Base-by-base conservation (phyloP, 30 jellyfish, hydroid and myxozoan species). In the Calvadosia cruxmelitensis region DNA sequence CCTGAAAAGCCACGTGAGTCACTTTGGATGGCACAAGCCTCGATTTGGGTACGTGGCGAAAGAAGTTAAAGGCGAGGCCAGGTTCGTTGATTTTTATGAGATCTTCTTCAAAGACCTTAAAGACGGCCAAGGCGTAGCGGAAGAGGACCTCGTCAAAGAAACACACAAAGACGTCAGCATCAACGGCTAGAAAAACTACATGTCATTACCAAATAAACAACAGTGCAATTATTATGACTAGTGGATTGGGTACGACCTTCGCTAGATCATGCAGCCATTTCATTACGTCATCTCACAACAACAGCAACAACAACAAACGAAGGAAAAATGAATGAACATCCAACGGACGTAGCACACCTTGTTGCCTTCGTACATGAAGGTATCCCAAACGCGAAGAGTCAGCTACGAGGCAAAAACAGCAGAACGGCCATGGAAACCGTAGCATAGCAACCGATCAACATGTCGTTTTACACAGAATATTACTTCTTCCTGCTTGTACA, bases 31-130 rank as follows among this genome's bases (percentile, higher is more conserved):
- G 84, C 33, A 53, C 61, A 52, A 76, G 64, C 3, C 83, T 77
- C 0, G 82, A 69, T 13, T 83, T 71, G 1, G 96, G 94, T 2
- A 85, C 66, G 16, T 85, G 76, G 15, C 96, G 84, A 64, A 85
- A 85, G 67, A 64, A 85, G 1, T 68, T 63, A 71, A 63, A 85
- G n/a, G 74, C 73, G 2, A 32, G 77, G 1, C 94, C 91, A 49
- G 93, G 50, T 29, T 85, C 96, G 31, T 29, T 70, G 3, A 78
- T 25, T 36, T 74, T 78, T 31, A 85, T 65, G n/a, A 85, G 69
- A n/a, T 85, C 96, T n/a, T 85, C 96, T 64, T 85, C 96, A 34
- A 86, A 85, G 48, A 82, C 50, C 63, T 85, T 85, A 90, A 85
- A 85, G 27, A 85, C 78, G 24, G 96, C 93, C 70, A 85, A 75